Evolutionary conservation across 2,797 vertebrate genomes (phyloP).

Genomic region (Platalea minor): DNA sequence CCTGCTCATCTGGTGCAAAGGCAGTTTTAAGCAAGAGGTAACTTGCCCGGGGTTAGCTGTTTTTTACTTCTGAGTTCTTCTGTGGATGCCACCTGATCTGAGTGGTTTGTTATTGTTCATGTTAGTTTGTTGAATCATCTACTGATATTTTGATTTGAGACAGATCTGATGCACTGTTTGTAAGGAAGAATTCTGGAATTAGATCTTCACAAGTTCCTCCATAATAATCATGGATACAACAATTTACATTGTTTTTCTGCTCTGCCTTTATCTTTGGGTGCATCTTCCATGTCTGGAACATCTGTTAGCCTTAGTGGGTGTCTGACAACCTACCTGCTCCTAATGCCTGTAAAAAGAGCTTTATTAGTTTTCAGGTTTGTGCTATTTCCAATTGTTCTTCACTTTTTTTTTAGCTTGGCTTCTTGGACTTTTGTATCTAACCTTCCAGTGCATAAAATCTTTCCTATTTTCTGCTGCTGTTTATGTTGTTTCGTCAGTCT

Average conservation of each 20-base stretch:
- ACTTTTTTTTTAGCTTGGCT: background rate
- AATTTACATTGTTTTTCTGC: background rate
- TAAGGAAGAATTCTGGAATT: background rate
- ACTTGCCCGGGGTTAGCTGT: background rate
- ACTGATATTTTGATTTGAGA: background rate
- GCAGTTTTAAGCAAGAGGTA: background rate
- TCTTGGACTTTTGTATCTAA: background rate
- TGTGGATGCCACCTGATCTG: background rate
- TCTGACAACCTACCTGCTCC: background rate
- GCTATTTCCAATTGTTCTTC: background rate
- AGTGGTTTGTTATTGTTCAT: background rate
- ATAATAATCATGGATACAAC: background rate
- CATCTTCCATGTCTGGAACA: background rate
- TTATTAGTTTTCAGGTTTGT: background rate
- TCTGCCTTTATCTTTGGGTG: background rate
- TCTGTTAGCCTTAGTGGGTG: background rate
- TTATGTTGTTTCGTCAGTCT: background rate
- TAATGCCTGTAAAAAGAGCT: background rate
- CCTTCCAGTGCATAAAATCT: background rate
- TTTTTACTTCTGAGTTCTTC: background rate
- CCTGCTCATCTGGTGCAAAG: background rate
- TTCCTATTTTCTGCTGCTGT: background rate
- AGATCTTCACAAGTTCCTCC: background rate
- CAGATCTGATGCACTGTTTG: background rate
- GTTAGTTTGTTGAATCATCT: background rate